Evolutionary conservation across 2,888 invertebrate species (phyloP), one percentile per base, ranked within the genome.

Genomic region (Philopedon plagiatum): DNA sequence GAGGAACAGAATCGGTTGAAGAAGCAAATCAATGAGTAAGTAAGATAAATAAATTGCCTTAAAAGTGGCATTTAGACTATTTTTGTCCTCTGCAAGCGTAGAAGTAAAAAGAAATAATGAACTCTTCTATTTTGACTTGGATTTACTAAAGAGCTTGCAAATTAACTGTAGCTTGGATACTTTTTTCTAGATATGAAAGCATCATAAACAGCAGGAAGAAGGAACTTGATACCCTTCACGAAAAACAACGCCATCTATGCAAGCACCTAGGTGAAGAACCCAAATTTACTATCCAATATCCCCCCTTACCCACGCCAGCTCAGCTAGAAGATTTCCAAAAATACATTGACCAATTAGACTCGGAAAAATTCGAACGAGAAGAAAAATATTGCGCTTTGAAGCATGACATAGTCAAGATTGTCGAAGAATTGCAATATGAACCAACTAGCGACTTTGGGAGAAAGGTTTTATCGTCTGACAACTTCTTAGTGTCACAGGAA

Each of bases 221-320:
- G 77, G 87, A 88, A 78, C 85, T 88, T 80, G 83, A 86, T 19
- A 81, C 86, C 5, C 81, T 90, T 0, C 76, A 87, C 0, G 86
- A 87, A 75, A 87, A 90, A 87, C 89, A 90, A 80, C 80, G 84
- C 2, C 87, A 88, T 65, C 84, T 91, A 4, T 87, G 89, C 56
- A 87, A 88, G 54, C 86, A 86, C 57, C 85, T 91, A 0, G 91
- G 91, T 0, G 86, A 86, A 11, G 86, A 87, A 34, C 86, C 88
- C 15, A 86, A 86, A 39, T 85, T 86, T 73, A 54, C 13, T 2
- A 76, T 90, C 57, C 80, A 86, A 13, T 87, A 87, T 15, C 81
- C 87, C 0, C 89, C 89, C 0, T 76, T 94, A 15, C 92, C 93
- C 0, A 87, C 89, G 0, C 88, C 89, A 19, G 87, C 89, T 1